A percentile compares a stretch with the other conserved stretches of the same genome.
Conservation (phyloP, 2,113 vertebrate genomes). For the Myotis lucifugus region DNA sequence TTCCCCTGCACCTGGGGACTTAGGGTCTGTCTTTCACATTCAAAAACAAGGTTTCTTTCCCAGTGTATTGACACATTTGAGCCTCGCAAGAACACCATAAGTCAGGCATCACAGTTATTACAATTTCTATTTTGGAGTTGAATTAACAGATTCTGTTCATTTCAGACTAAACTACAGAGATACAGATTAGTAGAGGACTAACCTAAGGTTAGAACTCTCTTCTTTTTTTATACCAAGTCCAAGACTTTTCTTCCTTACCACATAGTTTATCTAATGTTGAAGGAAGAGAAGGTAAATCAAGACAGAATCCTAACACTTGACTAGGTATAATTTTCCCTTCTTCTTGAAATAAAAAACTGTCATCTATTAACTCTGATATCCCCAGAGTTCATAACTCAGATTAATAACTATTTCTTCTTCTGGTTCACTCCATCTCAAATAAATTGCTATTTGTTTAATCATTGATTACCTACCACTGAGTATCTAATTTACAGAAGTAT, state of each 20-base stretch:
- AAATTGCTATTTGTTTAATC: not conserved
- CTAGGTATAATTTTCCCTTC: not conserved
- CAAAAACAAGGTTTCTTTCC: not conserved
- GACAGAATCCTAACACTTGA: not conserved
- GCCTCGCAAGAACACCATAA: not conserved
- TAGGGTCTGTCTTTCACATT: not conserved
- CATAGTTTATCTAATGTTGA: not conserved
- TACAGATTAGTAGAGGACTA: not conserved
- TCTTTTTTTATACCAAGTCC: not conserved
- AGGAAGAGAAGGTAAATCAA: not conserved
- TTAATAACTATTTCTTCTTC: not conserved
- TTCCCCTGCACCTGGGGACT: rapidly evolving
- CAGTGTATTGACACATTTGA: not conserved
- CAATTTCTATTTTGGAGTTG: not conserved
- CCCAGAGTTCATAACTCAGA: not conserved
- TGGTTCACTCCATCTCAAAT: not conserved
- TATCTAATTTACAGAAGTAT: not conserved
- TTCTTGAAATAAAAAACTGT: conserved; percentile 9
- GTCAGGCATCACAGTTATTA: not conserved
- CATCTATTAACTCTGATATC: not conserved
- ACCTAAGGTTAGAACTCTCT: not conserved
- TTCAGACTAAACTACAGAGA: not conserved
- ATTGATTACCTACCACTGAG: not conserved
- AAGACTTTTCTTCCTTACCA: not conserved
- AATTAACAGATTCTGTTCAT: conserved; percentile 9